Base-by-base conservation (phyloP, 2,113 vertebrate genomes). In the Marcusenius ussheri region DNA sequence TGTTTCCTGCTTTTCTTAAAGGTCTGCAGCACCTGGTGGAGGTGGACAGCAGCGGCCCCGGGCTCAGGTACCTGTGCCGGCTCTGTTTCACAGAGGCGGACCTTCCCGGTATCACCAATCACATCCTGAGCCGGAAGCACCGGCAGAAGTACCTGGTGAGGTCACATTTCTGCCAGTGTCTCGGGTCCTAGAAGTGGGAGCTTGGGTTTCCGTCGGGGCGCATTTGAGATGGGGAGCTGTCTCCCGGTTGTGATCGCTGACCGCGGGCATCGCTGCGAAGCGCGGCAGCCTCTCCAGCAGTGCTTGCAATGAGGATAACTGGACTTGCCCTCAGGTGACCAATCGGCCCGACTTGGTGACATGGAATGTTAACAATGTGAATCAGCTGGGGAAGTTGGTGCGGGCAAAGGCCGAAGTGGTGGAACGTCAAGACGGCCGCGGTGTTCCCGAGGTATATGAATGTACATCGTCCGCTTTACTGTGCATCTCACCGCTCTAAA, bases 91-190 rank as follows among this genome's bases (percentile, higher is more conserved):
- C 91, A 11, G 90, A 91, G 2, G 91, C 92, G 19, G 90, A 92
- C 51, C 88, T 96, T 0, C 74, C 88, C 1, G 94, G 94, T 83
- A 95, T 94, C 91, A 92, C 95, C 87, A 93, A 90, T 50, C 96
- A 96, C 77, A 83, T 96, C 70, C 94, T 96, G 89, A 95, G 96
- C 88, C 94, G 95, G 9, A 96, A 95, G 93, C 96, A 96, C 90
- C 91, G 96, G 19, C 94, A 95, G 92, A 96, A 94, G 93, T 96
- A 96, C 85, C 88, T 96, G 94, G 96, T 96, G 94, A 93, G 89
- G 3, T 10, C 39, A 21, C 45, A 58, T 84, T 35, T 5, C 27
- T 70, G 9, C 9, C 70, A 19, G 31, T 3, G 8, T 31, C 46
- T 6, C 4, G 42, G 83, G 27, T 3, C n/a, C 62, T 15, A 13